Evolutionary conservation across 2,113 vertebrate genomes (phyloP), one percentile per base, ranked within the genome.

Genomic region (Ariopsis seemanni): DNA sequence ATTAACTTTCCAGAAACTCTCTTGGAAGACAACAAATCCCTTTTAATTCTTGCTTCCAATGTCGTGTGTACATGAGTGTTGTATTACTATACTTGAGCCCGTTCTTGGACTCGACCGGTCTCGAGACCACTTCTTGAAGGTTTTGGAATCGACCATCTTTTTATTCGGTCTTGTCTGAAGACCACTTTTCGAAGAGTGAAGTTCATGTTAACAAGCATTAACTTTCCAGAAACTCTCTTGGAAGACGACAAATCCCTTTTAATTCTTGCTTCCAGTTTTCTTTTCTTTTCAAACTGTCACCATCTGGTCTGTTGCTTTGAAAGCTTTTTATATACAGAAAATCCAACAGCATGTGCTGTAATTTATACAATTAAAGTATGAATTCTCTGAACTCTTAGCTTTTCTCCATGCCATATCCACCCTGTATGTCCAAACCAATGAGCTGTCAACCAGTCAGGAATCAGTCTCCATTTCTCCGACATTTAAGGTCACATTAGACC

Each of bases 171-270:
- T 42, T 4, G 42, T 42, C 42, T 42, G 42, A 42, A 42, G 42
- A 42, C 42, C 42, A 42, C 42, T 42, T 42, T 42, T 42, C 42
- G 42, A 42, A 42, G 42, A 42, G 42, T 42, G 42, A 42, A 42
- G 42, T 42, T 42, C 42, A 42, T 42, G 42, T 42, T 42, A 42
- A 42, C 42, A 42, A 42, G 42, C 42, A 42, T 42, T 4, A 42
- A 42, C 89, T 90, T 89, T 85, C 22, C 60, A 86, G 88, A 80
- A 91, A 89, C 86, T 83, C 84, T 90, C 87, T 91, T 72, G 63
- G 81, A 85, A 62, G 89, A 72, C 85, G 83, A 88, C 20, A 85
- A 30, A 83, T 58, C 27, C 22, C 8, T 80, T 53, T 50, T 58
- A 58, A 22, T 65, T 52, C 63, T 25, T 50, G 52, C 52, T 53